Evolutionary conservation across 1,140 invertebrate species (phyloP).

Genomic region (Heliconius himera): DNA sequence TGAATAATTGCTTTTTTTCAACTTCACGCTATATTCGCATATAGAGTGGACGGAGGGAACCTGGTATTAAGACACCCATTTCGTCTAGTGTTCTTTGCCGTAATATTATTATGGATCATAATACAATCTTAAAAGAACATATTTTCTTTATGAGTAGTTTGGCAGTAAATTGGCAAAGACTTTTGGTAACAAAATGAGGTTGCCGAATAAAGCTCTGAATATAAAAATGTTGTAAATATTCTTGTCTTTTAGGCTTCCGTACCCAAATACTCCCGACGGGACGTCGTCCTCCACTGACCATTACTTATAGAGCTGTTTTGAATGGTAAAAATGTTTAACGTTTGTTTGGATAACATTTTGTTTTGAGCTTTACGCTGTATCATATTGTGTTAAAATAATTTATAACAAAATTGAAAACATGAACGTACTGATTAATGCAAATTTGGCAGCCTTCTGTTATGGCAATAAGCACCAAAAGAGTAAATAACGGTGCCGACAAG

Average conservation of each 20-base stretch:
- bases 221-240: constrained; percentile 14
- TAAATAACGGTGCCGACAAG: too few relatives aligned
- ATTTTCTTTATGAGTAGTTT: neutral
- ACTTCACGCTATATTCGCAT: too few relatives aligned
- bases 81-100: neutral
- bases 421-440: too few relatives aligned
- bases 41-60: too few relatives aligned
- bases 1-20: too few relatives aligned
- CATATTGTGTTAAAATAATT: too few relatives aligned
- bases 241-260: neutral
- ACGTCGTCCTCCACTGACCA: neutral
- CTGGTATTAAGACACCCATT: too few relatives aligned
- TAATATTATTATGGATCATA: neutral
- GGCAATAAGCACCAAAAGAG: too few relatives aligned
- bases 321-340: neutral
- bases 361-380: too few relatives aligned
- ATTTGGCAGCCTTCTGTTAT: too few relatives aligned
- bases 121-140: neutral
- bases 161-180: neutral
- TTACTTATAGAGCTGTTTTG: neutral
- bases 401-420: too few relatives aligned
- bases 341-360: too few relatives aligned
- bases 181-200: neutral
- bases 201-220: neutral
- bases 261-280: neutral